Conservation (phyloP, 2,113 vertebrate species). For the Edolisoma coerulescens region DNA sequence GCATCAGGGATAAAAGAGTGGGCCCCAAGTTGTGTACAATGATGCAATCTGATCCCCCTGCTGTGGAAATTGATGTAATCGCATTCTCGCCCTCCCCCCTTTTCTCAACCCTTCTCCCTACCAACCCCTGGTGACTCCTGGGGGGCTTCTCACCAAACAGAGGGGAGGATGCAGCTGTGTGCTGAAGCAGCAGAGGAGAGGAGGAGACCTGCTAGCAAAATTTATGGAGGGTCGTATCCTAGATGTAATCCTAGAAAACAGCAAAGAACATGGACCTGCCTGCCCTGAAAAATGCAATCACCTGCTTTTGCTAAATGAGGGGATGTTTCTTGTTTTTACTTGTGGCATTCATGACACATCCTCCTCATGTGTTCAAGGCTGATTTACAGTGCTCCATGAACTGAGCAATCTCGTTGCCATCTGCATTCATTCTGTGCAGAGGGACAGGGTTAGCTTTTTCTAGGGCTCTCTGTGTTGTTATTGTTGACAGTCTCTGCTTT, state of each 20-base stretch:
- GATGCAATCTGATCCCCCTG: slow-evolving; percentile 50
- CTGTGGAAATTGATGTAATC: slow-evolving; percentile 56
- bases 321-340: not conserved
- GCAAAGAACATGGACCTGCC: not conserved
- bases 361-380: not conserved
- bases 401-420: not conserved
- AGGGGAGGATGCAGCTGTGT: slow-evolving; percentile 8
- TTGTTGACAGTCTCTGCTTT: not conserved
- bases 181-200: not conserved
- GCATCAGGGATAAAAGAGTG: slow-evolving; percentile 39
- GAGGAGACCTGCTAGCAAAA: slow-evolving; percentile 1
- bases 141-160: not conserved
- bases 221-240: not conserved
- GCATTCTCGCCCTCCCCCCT: not conserved
- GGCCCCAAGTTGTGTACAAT: slow-evolving; percentile 35
- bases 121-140: not conserved
- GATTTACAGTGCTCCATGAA: not conserved
- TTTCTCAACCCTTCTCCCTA: not conserved
- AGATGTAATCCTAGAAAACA: not conserved
- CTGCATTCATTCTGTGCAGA: not conserved
- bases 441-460: not conserved
- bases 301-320: not conserved
- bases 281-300: not conserved
- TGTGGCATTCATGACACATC: not conserved
- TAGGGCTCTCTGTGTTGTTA: not conserved